Evolutionary conservation across 1,140 invertebrate species (phyloP).

Genomic region (Camponotus floridanus): DNA sequence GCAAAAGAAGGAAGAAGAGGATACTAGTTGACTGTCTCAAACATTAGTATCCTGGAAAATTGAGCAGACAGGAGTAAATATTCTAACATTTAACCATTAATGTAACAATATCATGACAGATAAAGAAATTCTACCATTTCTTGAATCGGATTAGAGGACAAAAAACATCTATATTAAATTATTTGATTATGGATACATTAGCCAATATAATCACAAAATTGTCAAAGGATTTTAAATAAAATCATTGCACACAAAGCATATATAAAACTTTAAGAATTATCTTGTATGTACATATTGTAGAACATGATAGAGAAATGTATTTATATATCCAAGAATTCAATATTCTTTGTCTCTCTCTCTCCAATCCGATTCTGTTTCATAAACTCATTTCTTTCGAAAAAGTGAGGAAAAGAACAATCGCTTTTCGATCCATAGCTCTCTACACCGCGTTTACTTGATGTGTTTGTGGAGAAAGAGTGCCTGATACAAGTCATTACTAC

Average conservation of each 20-base stretch:
- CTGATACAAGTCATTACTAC: constrained; percentile 60
- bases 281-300: background rate
- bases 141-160: constrained; percentile 25
- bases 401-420: background rate
- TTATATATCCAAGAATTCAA: background rate
- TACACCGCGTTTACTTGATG: constrained; percentile 25
- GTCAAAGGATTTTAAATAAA: background rate
- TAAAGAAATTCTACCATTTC: constrained; percentile 20
- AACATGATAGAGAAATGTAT: background rate
- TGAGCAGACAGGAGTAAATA: constrained; percentile 70
- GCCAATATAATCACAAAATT: background rate
- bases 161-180: background rate
- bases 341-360: background rate
- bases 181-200: constrained; percentile 23
- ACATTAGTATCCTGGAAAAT: constrained; percentile 35
- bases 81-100: constrained; percentile 52
- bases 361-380: constrained; percentile 29
- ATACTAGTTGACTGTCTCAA: constrained; percentile 8
- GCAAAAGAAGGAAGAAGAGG: constrained; percentile 45
- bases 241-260: background rate
- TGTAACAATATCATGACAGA: constrained; percentile 42
- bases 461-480: constrained; percentile 69
- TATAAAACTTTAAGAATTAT: background rate
- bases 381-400: constrained; percentile 10
- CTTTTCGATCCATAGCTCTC: background rate